These are phyloP conservation scores for Gambusia yucatana DNA, from an alignment of 2,797 vertebrate species.

Conservation along the genomic window DNA sequence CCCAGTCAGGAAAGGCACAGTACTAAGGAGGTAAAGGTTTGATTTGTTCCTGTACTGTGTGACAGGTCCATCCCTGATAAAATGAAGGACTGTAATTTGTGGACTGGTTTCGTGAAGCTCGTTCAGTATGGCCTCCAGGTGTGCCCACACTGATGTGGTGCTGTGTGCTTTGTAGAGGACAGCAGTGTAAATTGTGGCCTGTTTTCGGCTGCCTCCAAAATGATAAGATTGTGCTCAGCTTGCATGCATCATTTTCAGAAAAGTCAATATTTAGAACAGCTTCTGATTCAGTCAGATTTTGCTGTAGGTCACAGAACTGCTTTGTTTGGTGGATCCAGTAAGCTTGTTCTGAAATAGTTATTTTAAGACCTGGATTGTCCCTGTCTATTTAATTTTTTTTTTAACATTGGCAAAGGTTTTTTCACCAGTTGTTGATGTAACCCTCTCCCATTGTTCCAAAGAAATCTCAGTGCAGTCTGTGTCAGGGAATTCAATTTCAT, in stretches of 20 bases:
- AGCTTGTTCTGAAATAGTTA: neutral
- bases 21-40: too few relatives aligned
- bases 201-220: neutral
- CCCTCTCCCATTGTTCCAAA: neutral
- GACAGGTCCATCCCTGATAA: too few relatives aligned
- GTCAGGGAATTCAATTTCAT: neutral
- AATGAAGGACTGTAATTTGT: too few relatives aligned
- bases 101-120: too few relatives aligned
- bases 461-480: neutral
- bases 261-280: constrained; percentile 5
- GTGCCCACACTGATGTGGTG: neutral
- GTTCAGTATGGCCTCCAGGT: too few relatives aligned
- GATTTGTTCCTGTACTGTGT: too few relatives aligned
- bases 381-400: neutral
- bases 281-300: constrained; percentile 3
- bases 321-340: neutral
- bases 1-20: too few relatives aligned
- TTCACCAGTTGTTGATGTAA: constrained; percentile 2
- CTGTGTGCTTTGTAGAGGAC: neutral
- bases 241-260: constrained; percentile 1
- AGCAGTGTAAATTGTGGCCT: neutral
- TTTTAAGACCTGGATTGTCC: neutral
- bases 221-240: neutral
- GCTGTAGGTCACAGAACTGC: neutral
- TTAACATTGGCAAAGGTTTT: neutral